Evolutionary conservation across 1,140 invertebrate species (phyloP), one percentile per base, ranked within the genome.

Genomic region (Leptinotarsa texana): DNA sequence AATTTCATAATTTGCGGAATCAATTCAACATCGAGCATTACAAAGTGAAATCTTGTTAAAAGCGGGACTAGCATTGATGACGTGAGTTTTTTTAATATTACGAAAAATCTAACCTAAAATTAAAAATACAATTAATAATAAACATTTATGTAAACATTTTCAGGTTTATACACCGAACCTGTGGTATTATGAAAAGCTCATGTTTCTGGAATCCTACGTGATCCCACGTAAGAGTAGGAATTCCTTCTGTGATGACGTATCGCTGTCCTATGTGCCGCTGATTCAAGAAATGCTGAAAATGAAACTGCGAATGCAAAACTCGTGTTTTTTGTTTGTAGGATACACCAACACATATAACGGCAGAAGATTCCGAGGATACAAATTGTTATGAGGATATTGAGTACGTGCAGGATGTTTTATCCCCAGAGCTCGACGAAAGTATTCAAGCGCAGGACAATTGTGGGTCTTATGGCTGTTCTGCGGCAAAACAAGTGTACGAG

Each of bases 261-360:
- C 51, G 2, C 51, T 61, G 51, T 3, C 51, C 51, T 1, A n/a
- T 57, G 51, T 61, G 22, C 22, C 22, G 22, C 22, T 22, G 13
- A 61, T 1, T 61, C 51, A 61, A 2, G 51, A 3, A 61, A 61
- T 65, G 15, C 5, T 17, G 22, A 65, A 65, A n/a, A 65, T 22
- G 17, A 65, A 65, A 24, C 22, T 65, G 63, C 63, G 63, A 65
- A 65, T 65, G 63, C 22, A 65, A 65, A 65, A n/a, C 22, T 22
- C 2, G 27, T 65, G 22, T 13, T 17, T 65, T 61, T 61, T n/a
- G 2, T 61, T 61, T 61, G n/a, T 61, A 61, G 51, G 51, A 61
- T 61, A 61, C 51, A 61, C 13, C 13, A n/a, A 61, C 51, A 61
- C 51, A 15, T n/a, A n/a, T 61, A n/a, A n/a, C n/a, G 2, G 51